Evolutionary conservation across 1,140 invertebrate genomes (phyloP).

Genomic region (Trissolcus basalis): DNA sequence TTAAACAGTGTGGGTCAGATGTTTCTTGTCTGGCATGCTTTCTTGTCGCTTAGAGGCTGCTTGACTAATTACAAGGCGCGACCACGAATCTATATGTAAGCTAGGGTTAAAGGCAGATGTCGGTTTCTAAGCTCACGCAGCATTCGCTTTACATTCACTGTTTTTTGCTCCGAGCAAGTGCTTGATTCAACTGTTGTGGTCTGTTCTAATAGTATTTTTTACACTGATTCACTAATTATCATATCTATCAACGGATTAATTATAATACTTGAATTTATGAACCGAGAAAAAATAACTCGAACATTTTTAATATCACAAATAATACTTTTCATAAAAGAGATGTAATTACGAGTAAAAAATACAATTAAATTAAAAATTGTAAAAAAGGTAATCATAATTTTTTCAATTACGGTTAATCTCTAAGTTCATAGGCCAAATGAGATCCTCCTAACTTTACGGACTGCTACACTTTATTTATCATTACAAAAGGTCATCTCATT

Average conservation of each 20-base stretch:
- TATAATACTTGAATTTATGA: too few relatives aligned
- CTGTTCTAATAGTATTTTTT: conserved; percentile 10
- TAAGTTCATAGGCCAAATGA: conserved; percentile 7
- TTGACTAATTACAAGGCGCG: conserved; percentile 64
- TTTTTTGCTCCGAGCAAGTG: conserved; percentile 58
- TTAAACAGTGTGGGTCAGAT: conserved; percentile 2
- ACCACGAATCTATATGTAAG: conserved; percentile 42
- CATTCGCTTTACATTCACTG: conserved; percentile 41
- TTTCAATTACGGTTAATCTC: too few relatives aligned
- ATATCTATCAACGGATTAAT: neutral
- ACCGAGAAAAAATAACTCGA: too few relatives aligned
- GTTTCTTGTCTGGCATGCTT: conserved; percentile 25
- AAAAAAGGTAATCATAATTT: too few relatives aligned
- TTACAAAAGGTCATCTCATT: conserved; percentile 68
- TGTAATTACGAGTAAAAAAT: too few relatives aligned
- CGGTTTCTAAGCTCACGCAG: conserved; percentile 63
- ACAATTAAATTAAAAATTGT: too few relatives aligned
- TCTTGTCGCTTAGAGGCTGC: conserved; percentile 56
- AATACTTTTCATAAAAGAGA: neutral
- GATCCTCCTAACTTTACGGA: conserved; percentile 15
- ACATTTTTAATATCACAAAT: too few relatives aligned
- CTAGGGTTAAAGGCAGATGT: conserved; percentile 64
- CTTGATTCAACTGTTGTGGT: conserved; percentile 59
- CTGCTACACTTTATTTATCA: conserved; percentile 44
- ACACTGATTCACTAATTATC: conserved; percentile 1